Base-by-base conservation (phyloP, 35 echinoderm and acorn worm species). In the Apostichopus californicus region DNA sequence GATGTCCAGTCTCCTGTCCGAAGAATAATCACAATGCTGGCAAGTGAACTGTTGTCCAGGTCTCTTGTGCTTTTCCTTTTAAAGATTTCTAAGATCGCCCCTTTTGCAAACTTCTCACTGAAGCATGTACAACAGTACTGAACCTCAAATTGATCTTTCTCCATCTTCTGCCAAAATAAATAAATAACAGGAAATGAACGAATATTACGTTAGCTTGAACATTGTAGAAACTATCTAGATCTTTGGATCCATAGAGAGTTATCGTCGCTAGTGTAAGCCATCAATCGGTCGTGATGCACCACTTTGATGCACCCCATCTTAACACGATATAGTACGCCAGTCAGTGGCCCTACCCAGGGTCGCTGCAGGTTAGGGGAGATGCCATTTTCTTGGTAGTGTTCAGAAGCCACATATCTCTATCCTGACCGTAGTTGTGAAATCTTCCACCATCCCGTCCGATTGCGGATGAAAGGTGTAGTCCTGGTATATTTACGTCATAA, bases 341-440 rank as follows among this genome's bases (percentile, higher is more conserved):
- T 81, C 14, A 98, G 26, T 21, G 94, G 96, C 55, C 94, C 96
- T 6, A 85, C 63, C 93, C 96, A 95, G 14, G 59, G 90, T 7
- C 64, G n/a, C 71, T 94, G 90, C 60, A 95, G 81, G 53, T 94
- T 93, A 21, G 93, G 87, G 2, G 93, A 94, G 0, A 94, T 87
- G 12, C 93, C 93, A 15, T 88, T 87, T 80, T 90, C 55, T 84
- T 82, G n/a, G 18, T 78, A 21, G n/a, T 88, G 28, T 90, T 90
- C 17, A 90, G 57, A n/a, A 94, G 55, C 77, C 87, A 90, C 7
- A 94, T 82, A 71, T 83, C 87, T 46, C 86, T 87, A 22, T 25
- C 77, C 18, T 94, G 20, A 6, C 26, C 53, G 84, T 34, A 14
- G 79, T 78, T 63, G 55, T 94, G 92, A 55, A 57, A 83, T 14